Evolutionary conservation across 2,888 invertebrate species (phyloP).

Genomic region (Teleiodes luculella): DNA sequence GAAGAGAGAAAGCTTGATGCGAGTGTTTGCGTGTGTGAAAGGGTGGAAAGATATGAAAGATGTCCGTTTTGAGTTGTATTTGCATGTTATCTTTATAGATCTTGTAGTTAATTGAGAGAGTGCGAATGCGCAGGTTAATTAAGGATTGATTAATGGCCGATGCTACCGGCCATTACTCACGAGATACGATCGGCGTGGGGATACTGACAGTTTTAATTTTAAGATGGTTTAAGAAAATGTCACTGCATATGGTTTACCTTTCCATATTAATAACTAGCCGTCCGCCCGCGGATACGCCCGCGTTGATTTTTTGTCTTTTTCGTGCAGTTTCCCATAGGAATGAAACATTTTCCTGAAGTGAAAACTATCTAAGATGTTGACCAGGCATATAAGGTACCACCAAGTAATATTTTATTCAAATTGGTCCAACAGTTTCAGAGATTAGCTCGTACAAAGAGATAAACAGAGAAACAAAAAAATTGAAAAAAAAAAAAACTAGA

Average conservation of each 20-base stretch:
- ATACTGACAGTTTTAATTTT: conserved; percentile 23
- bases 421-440: too few species aligned
- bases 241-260: not conserved
- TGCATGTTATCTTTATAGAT: conserved; percentile 62
- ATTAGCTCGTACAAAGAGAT: too few species aligned
- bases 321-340: too few species aligned
- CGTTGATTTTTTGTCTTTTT: too few species aligned
- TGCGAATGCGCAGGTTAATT: conserved; percentile 62
- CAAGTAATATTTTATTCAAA: too few species aligned
- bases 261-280: not conserved
- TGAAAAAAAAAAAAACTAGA: too few species aligned
- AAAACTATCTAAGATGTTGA: too few species aligned
- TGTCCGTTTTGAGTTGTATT: conserved; percentile 47
- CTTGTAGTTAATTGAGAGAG: conserved; percentile 62
- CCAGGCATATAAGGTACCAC: too few species aligned
- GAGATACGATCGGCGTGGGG: conserved; percentile 38
- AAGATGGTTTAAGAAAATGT: conserved; percentile 2
- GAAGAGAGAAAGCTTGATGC: conserved; percentile 28
- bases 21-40: conserved; percentile 23
- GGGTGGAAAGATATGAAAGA: conserved; percentile 39
- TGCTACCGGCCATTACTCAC: conserved; percentile 53
- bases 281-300: too few species aligned
- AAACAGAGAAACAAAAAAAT: too few species aligned
- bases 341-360: too few species aligned
- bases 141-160: conserved; percentile 60